These are phyloP conservation scores for Stichopus chloronotus DNA, from an alignment of 35 echinoderm and acorn worm species.

Conservation along the genomic window DNA sequence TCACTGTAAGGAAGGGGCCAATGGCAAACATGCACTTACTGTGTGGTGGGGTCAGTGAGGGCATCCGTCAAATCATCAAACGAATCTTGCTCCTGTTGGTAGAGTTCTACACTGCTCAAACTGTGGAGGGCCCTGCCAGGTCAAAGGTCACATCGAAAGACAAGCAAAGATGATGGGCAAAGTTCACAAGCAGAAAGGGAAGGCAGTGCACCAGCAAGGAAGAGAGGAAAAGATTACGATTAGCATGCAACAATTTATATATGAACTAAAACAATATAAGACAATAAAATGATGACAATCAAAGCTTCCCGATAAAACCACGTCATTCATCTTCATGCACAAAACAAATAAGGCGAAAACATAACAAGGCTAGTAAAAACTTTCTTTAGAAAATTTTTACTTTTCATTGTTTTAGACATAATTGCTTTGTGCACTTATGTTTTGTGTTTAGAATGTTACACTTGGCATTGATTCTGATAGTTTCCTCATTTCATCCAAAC, in stretches of 20 bases:
- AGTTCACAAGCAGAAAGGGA: neutral
- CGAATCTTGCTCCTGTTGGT: conserved; percentile 77
- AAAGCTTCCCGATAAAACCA: no score
- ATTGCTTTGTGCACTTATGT: no score
- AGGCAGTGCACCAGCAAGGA: neutral
- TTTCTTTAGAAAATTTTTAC: no score
- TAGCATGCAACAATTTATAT: conserved; percentile 36
- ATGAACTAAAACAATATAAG: conserved; percentile 11
- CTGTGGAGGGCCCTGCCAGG: conserved; percentile 70
- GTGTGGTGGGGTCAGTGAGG: conserved; percentile 93
- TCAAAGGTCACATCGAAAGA: conserved; percentile 44
- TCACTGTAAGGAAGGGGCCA: no score
- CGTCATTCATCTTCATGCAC: no score
- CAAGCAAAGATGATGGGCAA: conserved; percentile 2
- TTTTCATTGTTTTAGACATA: no score
- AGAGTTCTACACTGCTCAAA: conserved; percentile 90
- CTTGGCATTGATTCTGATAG: no score
- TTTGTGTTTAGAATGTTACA: no score
- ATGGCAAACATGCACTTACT: conserved; percentile 84
- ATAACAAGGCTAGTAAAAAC: no score
- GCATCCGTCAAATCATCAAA: conserved; percentile 92
- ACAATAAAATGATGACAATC: neutral
- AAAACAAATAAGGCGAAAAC: no score
- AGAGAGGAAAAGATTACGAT: conserved; percentile 50
- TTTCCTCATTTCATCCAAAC: no score